These are phyloP conservation scores for Gymnodraco acuticeps DNA, from an alignment of 2,797 vertebrate species.

Conservation along the genomic window DNA sequence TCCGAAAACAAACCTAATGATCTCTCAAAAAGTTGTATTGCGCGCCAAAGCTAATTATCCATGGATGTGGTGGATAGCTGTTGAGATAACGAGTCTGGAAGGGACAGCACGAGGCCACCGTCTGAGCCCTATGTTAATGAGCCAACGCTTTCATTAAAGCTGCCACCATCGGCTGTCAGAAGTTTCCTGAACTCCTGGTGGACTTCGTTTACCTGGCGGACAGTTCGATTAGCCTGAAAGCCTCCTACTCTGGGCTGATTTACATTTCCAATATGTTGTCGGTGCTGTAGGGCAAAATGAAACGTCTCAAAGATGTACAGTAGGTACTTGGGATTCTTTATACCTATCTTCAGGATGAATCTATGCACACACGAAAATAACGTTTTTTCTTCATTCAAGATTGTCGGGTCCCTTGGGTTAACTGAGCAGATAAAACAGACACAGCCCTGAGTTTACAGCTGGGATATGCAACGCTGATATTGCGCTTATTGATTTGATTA, in stretches of 20 bases:
- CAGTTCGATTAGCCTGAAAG: slow-evolving; percentile 73
- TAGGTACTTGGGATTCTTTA: neutral
- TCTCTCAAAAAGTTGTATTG: slow-evolving; percentile 57
- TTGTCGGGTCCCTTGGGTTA: slow-evolving; percentile 13
- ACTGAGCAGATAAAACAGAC: slow-evolving; percentile 28
- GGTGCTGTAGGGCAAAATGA: slow-evolving; percentile 16
- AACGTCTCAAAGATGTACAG: slow-evolving; percentile 21
- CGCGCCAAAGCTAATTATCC: slow-evolving; percentile 67
- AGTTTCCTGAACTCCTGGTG: slow-evolving; percentile 65
- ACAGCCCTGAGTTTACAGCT: slow-evolving; percentile 40
- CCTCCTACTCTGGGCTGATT: slow-evolving; percentile 55
- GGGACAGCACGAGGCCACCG: slow-evolving; percentile 57
- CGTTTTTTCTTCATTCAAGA: slow-evolving; percentile 10
- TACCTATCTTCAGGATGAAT: slow-evolving; percentile 8
- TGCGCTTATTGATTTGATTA: slow-evolving; percentile 72
- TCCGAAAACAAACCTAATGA: slow-evolving; percentile 63
- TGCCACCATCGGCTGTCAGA: slow-evolving; percentile 68
- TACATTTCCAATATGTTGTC: slow-evolving; percentile 45
- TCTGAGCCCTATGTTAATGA: slow-evolving; percentile 74
- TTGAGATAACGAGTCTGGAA: slow-evolving; percentile 68
- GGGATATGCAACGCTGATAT: slow-evolving; percentile 55
- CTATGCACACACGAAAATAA: neutral
- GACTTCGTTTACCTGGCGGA: slow-evolving; percentile 72
- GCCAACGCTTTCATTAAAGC: slow-evolving; percentile 75
- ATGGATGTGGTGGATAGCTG: slow-evolving; percentile 50